Conservation (phyloP, 1,140 invertebrate genomes). For the Drosophila chauvacae region DNA sequence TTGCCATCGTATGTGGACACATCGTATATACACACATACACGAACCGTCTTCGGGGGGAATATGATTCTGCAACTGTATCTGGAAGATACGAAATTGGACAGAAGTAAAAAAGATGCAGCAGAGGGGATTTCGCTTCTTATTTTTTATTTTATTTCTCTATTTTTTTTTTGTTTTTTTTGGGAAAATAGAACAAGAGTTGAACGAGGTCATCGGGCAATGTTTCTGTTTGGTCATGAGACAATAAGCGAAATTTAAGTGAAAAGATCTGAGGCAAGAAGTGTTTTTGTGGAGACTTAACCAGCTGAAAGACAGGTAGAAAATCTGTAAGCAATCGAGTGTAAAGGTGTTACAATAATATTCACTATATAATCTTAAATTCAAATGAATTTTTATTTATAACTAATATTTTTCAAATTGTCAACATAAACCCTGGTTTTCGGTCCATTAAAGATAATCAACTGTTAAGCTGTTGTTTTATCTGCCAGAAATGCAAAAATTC, state of each 20-base stretch:
- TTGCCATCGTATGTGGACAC: conserved; percentile 66
- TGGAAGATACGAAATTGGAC: conserved; percentile 46
- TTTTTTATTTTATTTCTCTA: background rate
- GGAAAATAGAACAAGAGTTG: conserved; percentile 60
- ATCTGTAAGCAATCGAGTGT: background rate
- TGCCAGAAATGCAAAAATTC: conserved; percentile 2
- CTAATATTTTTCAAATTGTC: background rate
- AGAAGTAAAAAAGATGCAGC: conserved; percentile 22
- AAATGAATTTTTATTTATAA: background rate
- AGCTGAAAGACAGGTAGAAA: background rate
- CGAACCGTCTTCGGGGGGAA: conserved; percentile 17
- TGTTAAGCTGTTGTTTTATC: conserved; percentile 10
- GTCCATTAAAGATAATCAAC: conserved; percentile 18
- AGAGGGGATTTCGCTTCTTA: conserved; percentile 7
- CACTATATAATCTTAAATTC: background rate
- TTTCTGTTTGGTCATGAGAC: conserved; percentile 28
- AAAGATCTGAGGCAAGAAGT: background rate
- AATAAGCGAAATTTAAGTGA: background rate
- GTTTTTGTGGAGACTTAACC: background rate
- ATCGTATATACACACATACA: conserved; percentile 15
- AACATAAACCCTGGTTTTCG: background rate
- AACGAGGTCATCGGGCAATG: conserved; percentile 69
- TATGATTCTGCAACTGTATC: conserved; percentile 54
- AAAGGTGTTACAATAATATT: background rate
- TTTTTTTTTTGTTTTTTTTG: background rate